These are phyloP conservation scores for Naja naja DNA, from an alignment of 2,113 vertebrate genomes.

Conservation along the genomic window DNA sequence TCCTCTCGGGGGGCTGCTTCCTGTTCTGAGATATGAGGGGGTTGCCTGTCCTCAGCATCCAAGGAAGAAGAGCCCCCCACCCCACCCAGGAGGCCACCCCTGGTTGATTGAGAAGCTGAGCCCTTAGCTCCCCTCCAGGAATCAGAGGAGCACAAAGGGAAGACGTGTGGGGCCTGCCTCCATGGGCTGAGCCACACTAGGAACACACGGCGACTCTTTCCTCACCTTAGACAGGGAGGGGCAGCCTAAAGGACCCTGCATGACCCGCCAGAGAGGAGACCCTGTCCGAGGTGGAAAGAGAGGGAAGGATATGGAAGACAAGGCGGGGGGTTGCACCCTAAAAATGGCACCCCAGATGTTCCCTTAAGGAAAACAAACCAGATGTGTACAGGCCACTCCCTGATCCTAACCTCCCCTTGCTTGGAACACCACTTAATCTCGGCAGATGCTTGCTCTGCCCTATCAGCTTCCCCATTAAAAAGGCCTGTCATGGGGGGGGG, in stretches of 20 bases:
- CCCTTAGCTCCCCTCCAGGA: background rate
- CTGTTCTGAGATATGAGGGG: background rate
- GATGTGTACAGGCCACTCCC: background rate
- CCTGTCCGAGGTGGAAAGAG: background rate
- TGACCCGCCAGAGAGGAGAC: background rate
- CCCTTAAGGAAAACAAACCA: background rate
- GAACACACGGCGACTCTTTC: background rate
- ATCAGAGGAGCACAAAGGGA: background rate
- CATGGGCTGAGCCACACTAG: background rate
- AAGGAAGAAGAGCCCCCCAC: background rate
- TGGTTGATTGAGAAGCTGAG: background rate
- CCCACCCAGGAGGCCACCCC: too few relatives aligned
- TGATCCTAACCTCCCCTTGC: background rate
- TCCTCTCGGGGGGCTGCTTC: background rate
- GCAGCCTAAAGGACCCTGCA: background rate
- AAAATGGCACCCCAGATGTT: background rate
- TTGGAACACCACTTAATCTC: background rate
- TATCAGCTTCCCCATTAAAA: background rate
- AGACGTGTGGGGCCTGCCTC: background rate
- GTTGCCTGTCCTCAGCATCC: background rate
- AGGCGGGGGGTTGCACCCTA: background rate
- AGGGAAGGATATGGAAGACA: background rate
- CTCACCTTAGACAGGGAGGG: background rate
- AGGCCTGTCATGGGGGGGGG: background rate
- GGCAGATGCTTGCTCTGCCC: background rate